A percentile compares a stretch with the other conserved stretches of the same genome.
phyloP scores from a whole-genome alignment of 2,888 invertebrate genomes.

The Ephialtes manifestator region DNA sequence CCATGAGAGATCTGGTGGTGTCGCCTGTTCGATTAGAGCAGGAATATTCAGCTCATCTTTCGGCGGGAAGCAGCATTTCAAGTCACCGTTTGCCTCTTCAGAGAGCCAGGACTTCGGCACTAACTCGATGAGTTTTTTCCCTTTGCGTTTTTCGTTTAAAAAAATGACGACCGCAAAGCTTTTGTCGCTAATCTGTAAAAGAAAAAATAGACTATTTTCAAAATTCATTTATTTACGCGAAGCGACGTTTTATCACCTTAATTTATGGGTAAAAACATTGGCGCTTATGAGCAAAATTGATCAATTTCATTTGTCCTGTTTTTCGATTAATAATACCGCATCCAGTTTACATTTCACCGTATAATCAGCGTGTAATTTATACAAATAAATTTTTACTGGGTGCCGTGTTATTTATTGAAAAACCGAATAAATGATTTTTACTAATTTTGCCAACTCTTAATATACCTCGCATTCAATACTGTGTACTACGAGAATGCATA shows the following conservation, averaged over 20 bases:
- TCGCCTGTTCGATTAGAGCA: background rate
- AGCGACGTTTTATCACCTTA: too few relatives aligned
- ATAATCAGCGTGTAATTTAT: too few relatives aligned
- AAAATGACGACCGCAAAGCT: constrained; percentile 11
- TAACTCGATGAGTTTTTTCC: constrained; percentile 28
- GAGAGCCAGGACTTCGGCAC: constrained; percentile 26
- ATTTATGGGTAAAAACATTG: too few relatives aligned
- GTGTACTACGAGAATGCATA: background rate
- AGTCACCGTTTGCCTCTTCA: constrained; percentile 1
- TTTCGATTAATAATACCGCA: too few relatives aligned
- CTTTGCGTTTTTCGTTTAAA: constrained; percentile 33
- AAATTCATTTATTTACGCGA: too few relatives aligned
- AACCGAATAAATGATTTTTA: background rate
- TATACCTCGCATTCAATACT: background rate
- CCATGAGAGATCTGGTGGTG: constrained; percentile 9
- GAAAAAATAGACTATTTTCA: too few relatives aligned
- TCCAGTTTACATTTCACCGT: too few relatives aligned
- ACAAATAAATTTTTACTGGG: background rate
- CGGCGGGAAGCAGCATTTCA: background rate
- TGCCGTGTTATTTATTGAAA: background rate
- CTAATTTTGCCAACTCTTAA: background rate
- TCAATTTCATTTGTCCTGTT: too few relatives aligned
- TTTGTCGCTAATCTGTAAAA: background rate
- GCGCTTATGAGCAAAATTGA: too few relatives aligned
- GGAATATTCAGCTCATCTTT: too few relatives aligned